Base-by-base conservation (phyloP, 2,113 vertebrate genomes). In the Morone chrysops region DNA sequence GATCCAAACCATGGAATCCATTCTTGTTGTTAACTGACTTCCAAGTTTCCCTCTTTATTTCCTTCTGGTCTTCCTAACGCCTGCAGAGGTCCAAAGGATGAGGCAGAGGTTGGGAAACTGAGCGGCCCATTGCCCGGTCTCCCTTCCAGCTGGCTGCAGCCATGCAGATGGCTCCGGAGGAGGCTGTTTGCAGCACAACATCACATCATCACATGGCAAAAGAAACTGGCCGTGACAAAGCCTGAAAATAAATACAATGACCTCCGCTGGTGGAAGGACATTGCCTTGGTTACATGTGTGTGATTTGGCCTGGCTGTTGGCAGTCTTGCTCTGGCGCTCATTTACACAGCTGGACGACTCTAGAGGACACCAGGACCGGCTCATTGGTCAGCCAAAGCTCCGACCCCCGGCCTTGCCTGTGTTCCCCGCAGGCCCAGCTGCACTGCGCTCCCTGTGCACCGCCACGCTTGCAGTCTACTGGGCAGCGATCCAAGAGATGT, bases 341-440 rank as follows among this genome's bases (percentile, higher is more conserved):
- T 94, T 93, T 94, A 81, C 84, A 92, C 91, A 93, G 92, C 87
- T 93, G 86, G 79, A 78, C 38, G 70, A 78, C 83, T 90, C 83
- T 25, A 56, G 86, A 90, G 78, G 83, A 89, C 85, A 70, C 69
- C 31, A 13, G 81, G 57, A 60, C 61, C 36, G 18, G 61, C n/a
- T 9, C 43, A 22, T 45, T 80, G 83, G 73, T 84, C 85, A 77
- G 87, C 88, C 86, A 90, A 85, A 76, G 67, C 75, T 60, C 50
- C 36, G 59, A 86, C 80, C 87, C 31, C 8, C 41, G 20, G 78
- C 77, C 84, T 22, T 0, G 20, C 70, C 41, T 14, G 31, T n/a
- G 12, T 45, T 68, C 83, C 81, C 73, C 16, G 18, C 60, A 85
- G 87, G 54, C 82, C 74, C 60, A 2, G 66, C 70, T 47, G 40